Evolutionary conservation across 2,888 invertebrate genomes (phyloP), one percentile per base, ranked within the genome.

Genomic region (Magallana nippona): DNA sequence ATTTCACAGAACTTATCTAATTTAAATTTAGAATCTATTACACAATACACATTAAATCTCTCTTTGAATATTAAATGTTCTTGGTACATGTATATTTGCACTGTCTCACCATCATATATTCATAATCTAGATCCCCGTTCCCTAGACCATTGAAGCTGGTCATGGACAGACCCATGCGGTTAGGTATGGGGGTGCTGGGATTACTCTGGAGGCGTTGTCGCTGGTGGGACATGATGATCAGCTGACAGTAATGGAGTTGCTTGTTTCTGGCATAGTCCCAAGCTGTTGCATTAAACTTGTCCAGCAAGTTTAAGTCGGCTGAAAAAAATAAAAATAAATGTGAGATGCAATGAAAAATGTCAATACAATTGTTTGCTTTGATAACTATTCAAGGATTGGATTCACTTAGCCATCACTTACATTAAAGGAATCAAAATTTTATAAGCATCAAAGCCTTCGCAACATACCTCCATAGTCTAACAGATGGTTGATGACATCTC

Each of bases 211-310:
- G 87, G 15, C 91, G 86, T 82, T 94, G 93, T 5, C 93, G 89
- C 84, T 93, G 92, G 83, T 94, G 93, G 5, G 93, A 93, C 89
- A 94, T 93, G 32, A 94, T 91, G 82, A 94, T 94, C 84, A 94
- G 91, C 90, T 93, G 93, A 86, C 93, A 94, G 87, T 94, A 94
- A 87, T 94, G 94, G 8, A 94, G 90, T 86, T 93, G 93, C 3
- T 92, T 89, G 79, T 90, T 92, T 27, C 92, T 87, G 44, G 94
- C 93, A 83, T 94, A 94, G 86, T 94, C 93, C 94, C 93, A 94
- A 1, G 93, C 92, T 0, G 94, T 93, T 32, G 93, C 93, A 55
- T 92, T 92, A 83, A 88, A 90, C 83, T 90, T 91, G 87, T 94
- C 94, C 2, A 90, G 90, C 11, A 87, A 88, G 63, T 90, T 89